Percentiles rank a stretch among this genome's conserved stretches.
These are phyloP conservation scores for Antechinus stuartii DNA, from an alignment of 2,113 vertebrate genomes.

Conservation along the genomic window DNA sequence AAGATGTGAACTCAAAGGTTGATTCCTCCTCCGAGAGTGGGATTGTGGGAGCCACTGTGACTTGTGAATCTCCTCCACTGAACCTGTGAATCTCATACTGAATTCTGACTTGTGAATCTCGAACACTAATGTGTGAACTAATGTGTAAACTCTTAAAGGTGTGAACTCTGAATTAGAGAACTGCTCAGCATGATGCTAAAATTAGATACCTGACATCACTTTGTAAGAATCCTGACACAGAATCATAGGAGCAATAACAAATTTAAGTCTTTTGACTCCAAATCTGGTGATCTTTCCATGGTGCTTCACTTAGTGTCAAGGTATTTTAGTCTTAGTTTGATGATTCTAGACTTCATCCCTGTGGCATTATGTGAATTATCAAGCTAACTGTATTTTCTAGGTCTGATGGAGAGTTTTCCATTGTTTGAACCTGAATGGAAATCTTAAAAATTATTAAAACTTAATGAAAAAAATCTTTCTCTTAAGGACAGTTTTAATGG, in stretches of 20 bases:
- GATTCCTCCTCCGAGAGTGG: too few species aligned
- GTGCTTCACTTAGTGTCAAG: not conserved
- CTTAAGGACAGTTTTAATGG: not conserved
- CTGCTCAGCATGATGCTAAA: too few species aligned
- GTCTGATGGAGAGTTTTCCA: not conserved
- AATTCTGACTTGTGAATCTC: too few species aligned
- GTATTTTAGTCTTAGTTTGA: not conserved
- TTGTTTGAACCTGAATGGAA: not conserved
- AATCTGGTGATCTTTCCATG: not conserved
- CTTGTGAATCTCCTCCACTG: too few species aligned
- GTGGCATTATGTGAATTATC: not conserved
- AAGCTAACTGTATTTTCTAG: not conserved
- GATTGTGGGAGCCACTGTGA: too few species aligned
- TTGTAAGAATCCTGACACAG: not conserved
- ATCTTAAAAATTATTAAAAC: not conserved
- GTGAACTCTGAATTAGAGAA: too few species aligned
- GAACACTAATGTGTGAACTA: too few species aligned
- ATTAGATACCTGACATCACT: too few species aligned
- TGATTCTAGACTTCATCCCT: not conserved
- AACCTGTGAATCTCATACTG: too few species aligned
- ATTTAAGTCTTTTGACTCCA: not conserved
- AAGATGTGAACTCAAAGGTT: too few species aligned
- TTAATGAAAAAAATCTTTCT: not conserved
- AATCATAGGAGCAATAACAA: not conserved
- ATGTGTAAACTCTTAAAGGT: too few species aligned